Conservation (phyloP, 2,113 vertebrate genomes). For the Pedetes capensis region DNA sequence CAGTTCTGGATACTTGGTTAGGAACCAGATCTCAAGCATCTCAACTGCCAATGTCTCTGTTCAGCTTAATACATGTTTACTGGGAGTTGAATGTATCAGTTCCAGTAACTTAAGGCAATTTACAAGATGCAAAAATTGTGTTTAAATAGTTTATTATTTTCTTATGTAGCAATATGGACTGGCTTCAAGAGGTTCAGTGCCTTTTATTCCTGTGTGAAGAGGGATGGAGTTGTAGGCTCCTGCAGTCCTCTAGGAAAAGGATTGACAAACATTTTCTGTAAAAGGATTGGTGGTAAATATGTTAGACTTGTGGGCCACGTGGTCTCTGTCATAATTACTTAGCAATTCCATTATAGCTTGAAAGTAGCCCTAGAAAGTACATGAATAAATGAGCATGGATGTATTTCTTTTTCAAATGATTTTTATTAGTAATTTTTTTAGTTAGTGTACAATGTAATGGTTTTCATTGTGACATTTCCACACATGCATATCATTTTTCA, state of each 20-base stretch:
- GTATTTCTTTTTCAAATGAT: no score
- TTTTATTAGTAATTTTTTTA: no score
- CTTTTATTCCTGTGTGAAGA: not conserved
- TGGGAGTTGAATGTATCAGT: not conserved
- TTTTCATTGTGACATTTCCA: no score
- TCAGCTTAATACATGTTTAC: not conserved
- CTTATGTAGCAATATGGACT: not conserved
- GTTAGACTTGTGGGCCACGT: not conserved
- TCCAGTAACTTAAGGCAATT: not conserved
- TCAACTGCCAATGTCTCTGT: not conserved
- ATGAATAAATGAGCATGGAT: not conserved
- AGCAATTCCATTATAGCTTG: not conserved
- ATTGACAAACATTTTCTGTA: not conserved
- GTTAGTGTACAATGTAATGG: no score
- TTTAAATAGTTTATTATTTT: not conserved
- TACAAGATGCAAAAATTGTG: not conserved
- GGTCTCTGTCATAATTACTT: not conserved
- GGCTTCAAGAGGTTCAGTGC: not conserved
- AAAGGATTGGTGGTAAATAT: not conserved
- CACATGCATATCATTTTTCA: no score
- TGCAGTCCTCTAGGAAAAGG: not conserved
- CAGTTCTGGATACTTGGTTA: not conserved
- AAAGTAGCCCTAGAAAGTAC: not conserved
- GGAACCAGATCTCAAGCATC: not conserved
- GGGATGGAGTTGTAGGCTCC: not conserved